phyloP scores from a whole-genome alignment of 1,140 invertebrate genomes.

The Babylonia areolata region DNA sequence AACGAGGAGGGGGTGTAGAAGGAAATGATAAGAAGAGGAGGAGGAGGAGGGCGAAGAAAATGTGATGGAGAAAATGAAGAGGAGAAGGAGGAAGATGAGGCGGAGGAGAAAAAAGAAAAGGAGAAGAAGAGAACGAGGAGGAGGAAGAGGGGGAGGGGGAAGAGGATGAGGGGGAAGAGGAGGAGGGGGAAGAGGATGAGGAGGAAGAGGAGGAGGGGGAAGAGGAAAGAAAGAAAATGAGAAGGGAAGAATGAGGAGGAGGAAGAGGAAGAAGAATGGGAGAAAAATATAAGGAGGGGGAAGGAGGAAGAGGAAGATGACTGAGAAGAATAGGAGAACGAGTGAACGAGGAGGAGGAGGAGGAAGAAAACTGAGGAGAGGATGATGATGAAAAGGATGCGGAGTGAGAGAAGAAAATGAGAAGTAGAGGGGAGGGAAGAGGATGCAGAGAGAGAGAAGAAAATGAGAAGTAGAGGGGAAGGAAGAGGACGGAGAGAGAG shows the following conservation, averaged over 20 bases:
- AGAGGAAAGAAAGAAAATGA: not conserved
- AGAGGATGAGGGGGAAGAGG: too few relatives aligned
- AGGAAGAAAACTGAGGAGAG: too few relatives aligned
- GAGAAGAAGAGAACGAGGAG: not conserved
- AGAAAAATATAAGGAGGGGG: too few relatives aligned
- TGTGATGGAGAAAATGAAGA: not conserved
- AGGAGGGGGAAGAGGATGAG: too few relatives aligned
- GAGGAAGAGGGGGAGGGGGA: not conserved
- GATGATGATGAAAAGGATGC: too few relatives aligned
- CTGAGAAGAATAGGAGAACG: too few relatives aligned
- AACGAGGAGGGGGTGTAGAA: not conserved
- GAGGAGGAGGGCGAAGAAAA: not conserved
- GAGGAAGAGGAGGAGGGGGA: not conserved
- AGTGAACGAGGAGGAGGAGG: too few relatives aligned
- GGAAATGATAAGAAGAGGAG: not conserved
- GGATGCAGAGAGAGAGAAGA: too few relatives aligned
- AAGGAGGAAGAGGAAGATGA: too few relatives aligned
- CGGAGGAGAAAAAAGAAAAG: not conserved
- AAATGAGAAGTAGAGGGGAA: not conserved
- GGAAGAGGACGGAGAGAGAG: not conserved
- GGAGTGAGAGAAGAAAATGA: too few relatives aligned
- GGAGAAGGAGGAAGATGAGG: not conserved
- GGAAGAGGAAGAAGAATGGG: too few relatives aligned
- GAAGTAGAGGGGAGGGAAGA: too few relatives aligned
- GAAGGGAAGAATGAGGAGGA: not conserved